These are phyloP conservation scores for Folsomia candida DNA, from an alignment of 2,888 invertebrate species.

Conservation along the genomic window DNA sequence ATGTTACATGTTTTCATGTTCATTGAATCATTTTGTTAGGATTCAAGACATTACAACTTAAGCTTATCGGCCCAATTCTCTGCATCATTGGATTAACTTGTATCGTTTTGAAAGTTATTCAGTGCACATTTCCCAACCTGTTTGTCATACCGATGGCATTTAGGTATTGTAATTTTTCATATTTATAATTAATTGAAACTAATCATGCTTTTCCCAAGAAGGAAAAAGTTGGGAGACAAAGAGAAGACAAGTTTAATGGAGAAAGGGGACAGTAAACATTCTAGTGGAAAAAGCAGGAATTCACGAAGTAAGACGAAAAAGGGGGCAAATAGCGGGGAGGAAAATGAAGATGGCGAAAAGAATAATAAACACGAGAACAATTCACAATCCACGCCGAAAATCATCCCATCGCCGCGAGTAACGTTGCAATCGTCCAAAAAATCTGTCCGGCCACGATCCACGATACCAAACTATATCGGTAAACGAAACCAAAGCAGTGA, in stretches of 20 bases:
- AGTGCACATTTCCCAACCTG: slow-evolving; percentile 46
- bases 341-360: neutral
- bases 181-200: neutral
- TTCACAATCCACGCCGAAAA: too few relatives aligned
- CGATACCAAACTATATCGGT: slow-evolving; percentile 49
- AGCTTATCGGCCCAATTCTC: slow-evolving; percentile 47
- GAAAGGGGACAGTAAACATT: slow-evolving; percentile 42
- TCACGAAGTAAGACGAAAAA: too few relatives aligned
- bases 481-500: slow-evolving; percentile 24
- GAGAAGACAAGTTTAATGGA: slow-evolving; percentile 45
- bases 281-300: neutral
- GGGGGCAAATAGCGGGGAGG: neutral
- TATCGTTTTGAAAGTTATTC: slow-evolving; percentile 46
- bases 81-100: slow-evolving; percentile 43
- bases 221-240: neutral
- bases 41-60: slow-evolving; percentile 48
- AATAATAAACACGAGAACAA: too few relatives aligned
- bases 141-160: slow-evolving; percentile 33
- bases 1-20: neutral
- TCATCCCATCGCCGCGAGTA: slow-evolving; percentile 43
- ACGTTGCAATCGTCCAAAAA: slow-evolving; percentile 40
- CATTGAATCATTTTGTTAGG: slow-evolving; percentile 23
- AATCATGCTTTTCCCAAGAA: neutral
- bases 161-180: slow-evolving; percentile 29
- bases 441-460: slow-evolving; percentile 42